Base-by-base conservation (phyloP, 2,113 vertebrate species). In the Dermatemys mawii region DNA sequence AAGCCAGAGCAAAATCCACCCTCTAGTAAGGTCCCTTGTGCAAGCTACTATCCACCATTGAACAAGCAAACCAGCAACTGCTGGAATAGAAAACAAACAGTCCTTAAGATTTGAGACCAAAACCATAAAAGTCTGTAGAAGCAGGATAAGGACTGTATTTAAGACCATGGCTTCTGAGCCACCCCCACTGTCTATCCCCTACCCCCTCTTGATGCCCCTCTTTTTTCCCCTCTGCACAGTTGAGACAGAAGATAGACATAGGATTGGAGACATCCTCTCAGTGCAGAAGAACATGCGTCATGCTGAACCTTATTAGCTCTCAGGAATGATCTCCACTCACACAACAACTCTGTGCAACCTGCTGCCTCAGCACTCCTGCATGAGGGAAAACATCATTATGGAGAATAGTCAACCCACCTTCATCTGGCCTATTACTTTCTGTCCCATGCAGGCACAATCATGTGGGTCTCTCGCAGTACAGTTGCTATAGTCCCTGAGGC, bases 11-110 rank as follows among this genome's bases (percentile, higher is more conserved):
- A 76, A 63, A 76, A 81, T 10, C 60, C 84, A 67, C 63, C 79
- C 73, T 78, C 41, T 16, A 53, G 91, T 88, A 90, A 91, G 84
- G 92, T 91, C 78, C 67, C 53, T 67, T 26, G 8, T 29, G 83
- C n/a, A 63, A 75, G 29, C 60, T 78, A 88, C 32, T 80, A 46
- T 48, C 81, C 32, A 32, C 46, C 78, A 29, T 81, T 91, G 90
- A 38, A 54, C 35, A 79, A 90, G 53, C 73, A 96, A 96, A 35
- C 57, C 29, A 17, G 88, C 63, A 90, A 96, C 12, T 53, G 81
- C 32, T 88, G 86, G 24, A 63, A 90, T 73, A 84, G 48, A 83
- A 67, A 92, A 82, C 54, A 82, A 11, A 27, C 50, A 70, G 73
- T 46, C 67, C 78, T 79, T 38, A 24, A 27, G 29, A 27, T 67